These are phyloP conservation scores for Camponotus vicinus DNA, from an alignment of 1,140 invertebrate species.

Conservation along the genomic window DNA sequence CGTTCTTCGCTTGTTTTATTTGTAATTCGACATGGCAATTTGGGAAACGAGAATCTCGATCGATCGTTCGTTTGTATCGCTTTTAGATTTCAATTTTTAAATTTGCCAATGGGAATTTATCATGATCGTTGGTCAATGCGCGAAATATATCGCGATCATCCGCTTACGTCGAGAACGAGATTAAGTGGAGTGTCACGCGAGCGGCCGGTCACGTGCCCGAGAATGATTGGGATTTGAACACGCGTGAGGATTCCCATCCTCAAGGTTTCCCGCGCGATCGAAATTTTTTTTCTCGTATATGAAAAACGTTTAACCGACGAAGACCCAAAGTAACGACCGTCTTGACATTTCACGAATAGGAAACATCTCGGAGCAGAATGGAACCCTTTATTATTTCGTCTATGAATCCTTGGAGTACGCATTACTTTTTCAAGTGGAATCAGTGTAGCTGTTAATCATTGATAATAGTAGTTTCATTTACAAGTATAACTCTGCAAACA, in stretches of 20 bases:
- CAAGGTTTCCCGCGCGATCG: constrained; percentile 10
- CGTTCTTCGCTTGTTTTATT: background rate
- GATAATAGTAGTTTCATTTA: too few relatives aligned
- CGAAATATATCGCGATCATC: background rate
- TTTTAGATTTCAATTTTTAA: background rate
- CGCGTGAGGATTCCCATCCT: constrained; percentile 6
- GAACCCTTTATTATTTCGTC: background rate
- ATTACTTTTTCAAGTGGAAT: too few relatives aligned
- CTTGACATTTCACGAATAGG: background rate
- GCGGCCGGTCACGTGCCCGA: constrained; percentile 23
- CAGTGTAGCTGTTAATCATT: too few relatives aligned
- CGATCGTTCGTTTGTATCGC: background rate
- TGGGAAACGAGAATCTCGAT: background rate
- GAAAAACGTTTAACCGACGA: background rate
- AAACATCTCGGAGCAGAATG: background rate
- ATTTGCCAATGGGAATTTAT: background rate
- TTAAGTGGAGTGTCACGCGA: constrained; percentile 42
- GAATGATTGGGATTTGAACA: constrained; percentile 37
- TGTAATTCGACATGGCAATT: background rate
- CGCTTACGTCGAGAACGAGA: constrained; percentile 26
- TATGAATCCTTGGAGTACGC: background rate
- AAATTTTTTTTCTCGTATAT: background rate
- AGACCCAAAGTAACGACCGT: background rate
- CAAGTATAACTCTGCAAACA: too few relatives aligned
- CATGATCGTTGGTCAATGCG: background rate